Evolutionary conservation across 1,140 invertebrate genomes (phyloP).

Genomic region (Polypedilum vanderplanki): DNA sequence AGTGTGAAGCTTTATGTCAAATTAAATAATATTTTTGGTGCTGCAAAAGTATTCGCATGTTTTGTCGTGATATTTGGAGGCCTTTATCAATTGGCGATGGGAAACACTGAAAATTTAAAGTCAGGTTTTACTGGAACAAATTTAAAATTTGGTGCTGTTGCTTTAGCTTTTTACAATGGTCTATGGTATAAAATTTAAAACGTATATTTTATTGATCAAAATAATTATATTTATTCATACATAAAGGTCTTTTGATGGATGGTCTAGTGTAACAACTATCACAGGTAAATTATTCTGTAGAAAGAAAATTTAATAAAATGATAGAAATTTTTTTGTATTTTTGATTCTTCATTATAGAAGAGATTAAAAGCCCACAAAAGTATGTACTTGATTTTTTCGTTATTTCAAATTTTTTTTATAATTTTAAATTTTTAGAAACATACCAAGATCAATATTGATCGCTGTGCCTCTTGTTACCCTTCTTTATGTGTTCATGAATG

Average conservation of each 20-base stretch:
- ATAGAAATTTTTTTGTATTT: no score
- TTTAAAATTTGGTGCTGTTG: conserved; percentile 60
- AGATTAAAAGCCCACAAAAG: conserved; percentile 80
- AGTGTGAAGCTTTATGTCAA: conserved; percentile 83
- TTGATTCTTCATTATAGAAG: no score
- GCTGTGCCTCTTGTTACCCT: conserved; percentile 80
- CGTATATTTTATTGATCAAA: neutral
- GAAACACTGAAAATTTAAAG: conserved; percentile 46
- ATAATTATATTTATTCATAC: neutral
- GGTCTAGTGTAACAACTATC: conserved; percentile 83
- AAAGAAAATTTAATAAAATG: no score
- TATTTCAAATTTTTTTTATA: neutral
- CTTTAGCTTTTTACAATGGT: conserved; percentile 88
- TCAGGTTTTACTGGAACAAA: no score
- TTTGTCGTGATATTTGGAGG: conserved; percentile 76
- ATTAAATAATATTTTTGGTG: conserved; percentile 82
- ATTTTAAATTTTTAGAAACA: conserved; percentile 51
- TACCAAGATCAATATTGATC: conserved; percentile 79
- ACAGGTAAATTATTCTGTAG: no score
- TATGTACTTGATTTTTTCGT: conserved; percentile 44
- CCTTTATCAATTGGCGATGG: conserved; percentile 62
- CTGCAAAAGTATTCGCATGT: conserved; percentile 77
- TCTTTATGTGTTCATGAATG: conserved; percentile 85
- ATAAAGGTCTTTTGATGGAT: conserved; percentile 58
- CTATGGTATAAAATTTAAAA: conserved; percentile 66